A percentile compares a stretch with the other conserved stretches of the same genome.
These are phyloP conservation scores for Eilema griseolum DNA, from an alignment of 2,888 invertebrate species.

Conservation along the genomic window DNA sequence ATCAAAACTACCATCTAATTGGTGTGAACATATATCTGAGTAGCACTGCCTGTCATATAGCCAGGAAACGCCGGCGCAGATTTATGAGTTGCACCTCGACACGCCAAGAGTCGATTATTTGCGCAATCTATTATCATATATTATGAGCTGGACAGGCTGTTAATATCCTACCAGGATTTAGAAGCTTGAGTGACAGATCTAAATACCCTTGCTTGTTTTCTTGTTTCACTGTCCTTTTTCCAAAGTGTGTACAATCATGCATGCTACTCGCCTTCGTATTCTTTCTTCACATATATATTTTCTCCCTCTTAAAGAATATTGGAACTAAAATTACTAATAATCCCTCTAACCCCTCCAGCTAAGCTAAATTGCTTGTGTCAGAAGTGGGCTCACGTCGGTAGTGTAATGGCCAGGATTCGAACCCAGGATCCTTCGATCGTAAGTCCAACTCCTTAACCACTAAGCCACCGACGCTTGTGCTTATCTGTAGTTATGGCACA, in stretches of 20 bases:
- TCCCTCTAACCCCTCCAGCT: no score
- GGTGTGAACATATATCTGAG: conserved; percentile 44
- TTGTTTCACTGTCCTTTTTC: not conserved
- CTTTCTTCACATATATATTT: no score
- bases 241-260: not conserved
- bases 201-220: not conserved
- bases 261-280: no score
- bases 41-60: conserved; percentile 20
- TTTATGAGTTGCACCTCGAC: conserved; percentile 52
- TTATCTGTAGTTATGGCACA: no score
- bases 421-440: no score
- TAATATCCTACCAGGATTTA: conserved; percentile 40
- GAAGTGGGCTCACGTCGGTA: no score
- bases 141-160: conserved; percentile 44
- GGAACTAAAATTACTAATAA: no score
- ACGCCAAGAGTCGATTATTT: conserved; percentile 49
- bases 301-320: no score
- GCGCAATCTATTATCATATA: conserved; percentile 52
- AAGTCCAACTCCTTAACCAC: no score
- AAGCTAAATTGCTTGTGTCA: no score
- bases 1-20: conserved; percentile 48
- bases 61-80: conserved; percentile 48
- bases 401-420: no score
- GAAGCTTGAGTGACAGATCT: not conserved
- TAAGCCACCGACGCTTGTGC: no score